Evolutionary conservation across 2,888 invertebrate species (phyloP).

Genomic region (Sturmia bella): DNA sequence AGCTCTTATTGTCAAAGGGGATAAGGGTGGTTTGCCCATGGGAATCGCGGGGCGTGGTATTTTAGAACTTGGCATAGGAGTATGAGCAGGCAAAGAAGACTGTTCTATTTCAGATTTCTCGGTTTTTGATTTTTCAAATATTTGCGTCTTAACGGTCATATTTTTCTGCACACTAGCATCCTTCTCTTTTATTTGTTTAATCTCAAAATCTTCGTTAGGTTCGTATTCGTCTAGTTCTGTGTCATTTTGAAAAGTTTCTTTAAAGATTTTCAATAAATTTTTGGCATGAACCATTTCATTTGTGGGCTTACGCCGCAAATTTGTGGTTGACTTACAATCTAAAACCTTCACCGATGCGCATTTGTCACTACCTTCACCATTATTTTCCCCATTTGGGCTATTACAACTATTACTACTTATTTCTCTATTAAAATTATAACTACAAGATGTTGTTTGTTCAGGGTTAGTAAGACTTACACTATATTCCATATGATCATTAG

Average conservation of each 20-base stretch:
- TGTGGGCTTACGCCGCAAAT: slow-evolving; percentile 78
- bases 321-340: slow-evolving; percentile 68
- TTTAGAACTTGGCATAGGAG: slow-evolving; percentile 37
- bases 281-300: slow-evolving; percentile 80
- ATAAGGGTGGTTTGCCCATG: slow-evolving; percentile 74
- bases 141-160: slow-evolving; percentile 41
- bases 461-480: slow-evolving; percentile 81
- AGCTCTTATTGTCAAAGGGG: slow-evolving; percentile 64
- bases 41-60: slow-evolving; percentile 75
- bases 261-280: slow-evolving; percentile 79
- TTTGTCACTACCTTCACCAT: slow-evolving; percentile 70
- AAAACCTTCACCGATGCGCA: slow-evolving; percentile 56
- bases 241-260: slow-evolving; percentile 79
- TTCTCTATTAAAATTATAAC: slow-evolving; percentile 66
- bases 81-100: not conserved
- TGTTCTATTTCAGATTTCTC: not conserved
- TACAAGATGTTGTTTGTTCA: slow-evolving; percentile 44
- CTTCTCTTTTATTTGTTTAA: slow-evolving; percentile 15
- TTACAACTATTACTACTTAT: slow-evolving; percentile 34
- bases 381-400: slow-evolving; percentile 44
- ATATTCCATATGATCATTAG: slow-evolving; percentile 78
- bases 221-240: slow-evolving; percentile 75
- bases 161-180: no score
- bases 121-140: slow-evolving; percentile 36
- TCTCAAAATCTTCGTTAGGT: slow-evolving; percentile 57